Conservation (phyloP, 2,888 invertebrate species). For the Noctua janthe region DNA sequence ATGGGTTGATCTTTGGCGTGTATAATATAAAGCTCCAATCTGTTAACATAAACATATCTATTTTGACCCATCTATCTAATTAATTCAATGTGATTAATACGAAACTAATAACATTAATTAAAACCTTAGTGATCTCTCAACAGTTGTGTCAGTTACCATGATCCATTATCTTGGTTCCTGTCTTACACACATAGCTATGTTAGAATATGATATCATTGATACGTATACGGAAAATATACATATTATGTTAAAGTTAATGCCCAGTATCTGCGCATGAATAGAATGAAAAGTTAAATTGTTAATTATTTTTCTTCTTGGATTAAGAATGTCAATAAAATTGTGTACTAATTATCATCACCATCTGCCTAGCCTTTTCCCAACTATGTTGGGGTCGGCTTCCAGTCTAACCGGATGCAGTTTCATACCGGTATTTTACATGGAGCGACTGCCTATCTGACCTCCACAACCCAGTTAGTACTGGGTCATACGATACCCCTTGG, state of each 20-base stretch:
- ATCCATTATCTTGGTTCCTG: constrained; percentile 50
- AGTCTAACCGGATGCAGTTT: too few relatives aligned
- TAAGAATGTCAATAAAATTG: neutral
- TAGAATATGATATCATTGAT: constrained; percentile 55
- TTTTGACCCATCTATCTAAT: constrained; percentile 48
- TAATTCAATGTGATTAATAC: constrained; percentile 53
- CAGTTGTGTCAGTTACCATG: constrained; percentile 52
- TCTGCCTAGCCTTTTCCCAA: too few relatives aligned
- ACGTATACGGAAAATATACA: constrained; percentile 14
- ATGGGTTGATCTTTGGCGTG: constrained; percentile 37
- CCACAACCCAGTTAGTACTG: too few relatives aligned
- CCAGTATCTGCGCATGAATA: neutral
- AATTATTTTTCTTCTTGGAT: neutral
- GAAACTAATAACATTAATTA: constrained; percentile 57
- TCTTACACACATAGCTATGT: constrained; percentile 29
- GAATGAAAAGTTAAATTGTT: neutral
- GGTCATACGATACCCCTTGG: too few relatives aligned
- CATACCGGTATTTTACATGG: too few relatives aligned
- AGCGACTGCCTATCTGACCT: too few relatives aligned
- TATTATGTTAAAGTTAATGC: constrained; percentile 17
- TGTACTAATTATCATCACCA: neutral
- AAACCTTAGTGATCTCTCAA: constrained; percentile 52
- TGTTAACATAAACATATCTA: constrained; percentile 48
- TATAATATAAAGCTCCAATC: constrained; percentile 27
- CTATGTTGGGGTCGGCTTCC: too few relatives aligned